Percentiles rank a stretch among this genome's conserved stretches.
Conservation (phyloP, 2,113 vertebrate species). For the Hippoglossus stenolepis region DNA sequence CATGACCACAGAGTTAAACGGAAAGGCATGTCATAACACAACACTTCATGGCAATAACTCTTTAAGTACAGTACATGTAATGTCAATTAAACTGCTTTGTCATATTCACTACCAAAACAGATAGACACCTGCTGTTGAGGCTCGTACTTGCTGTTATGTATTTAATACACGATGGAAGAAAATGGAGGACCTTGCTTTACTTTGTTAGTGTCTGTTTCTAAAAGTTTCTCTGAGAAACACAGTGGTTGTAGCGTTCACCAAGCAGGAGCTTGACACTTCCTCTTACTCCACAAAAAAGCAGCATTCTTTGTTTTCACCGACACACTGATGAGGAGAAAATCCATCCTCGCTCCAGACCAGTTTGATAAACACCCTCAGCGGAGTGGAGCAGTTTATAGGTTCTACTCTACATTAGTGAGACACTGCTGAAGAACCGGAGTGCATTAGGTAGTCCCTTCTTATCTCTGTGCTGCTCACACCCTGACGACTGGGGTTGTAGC, state of each 20-base stretch:
- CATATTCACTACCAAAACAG: constrained; percentile 49
- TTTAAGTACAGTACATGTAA: constrained; percentile 69
- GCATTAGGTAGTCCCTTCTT: constrained; percentile 24
- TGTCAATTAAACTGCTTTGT: constrained; percentile 42
- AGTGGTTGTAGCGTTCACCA: constrained; percentile 63
- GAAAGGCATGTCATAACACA: constrained; percentile 27
- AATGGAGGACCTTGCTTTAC: constrained; percentile 47
- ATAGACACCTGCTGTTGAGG: constrained; percentile 33
- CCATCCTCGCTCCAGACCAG: neutral
- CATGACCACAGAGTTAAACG: constrained; percentile 28
- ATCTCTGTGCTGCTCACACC: constrained; percentile 67
- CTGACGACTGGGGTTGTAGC: constrained; percentile 79
- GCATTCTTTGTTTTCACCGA: constrained; percentile 16
- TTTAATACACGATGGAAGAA: constrained; percentile 46
- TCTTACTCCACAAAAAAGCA: constrained; percentile 17
- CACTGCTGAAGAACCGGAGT: constrained; percentile 28
- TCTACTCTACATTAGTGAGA: constrained; percentile 44
- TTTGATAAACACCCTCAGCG: neutral
- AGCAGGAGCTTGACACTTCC: constrained; percentile 16
- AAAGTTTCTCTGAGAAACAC: constrained; percentile 51
- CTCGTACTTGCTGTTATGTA: constrained; percentile 55
- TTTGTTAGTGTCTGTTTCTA: constrained; percentile 36
- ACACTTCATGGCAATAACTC: constrained; percentile 54
- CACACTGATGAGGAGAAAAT: constrained; percentile 17
- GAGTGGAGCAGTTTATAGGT: constrained; percentile 11